phyloP scores from a whole-genome alignment of 2,113 vertebrate genomes.

The Asarcornis scutulata region DNA sequence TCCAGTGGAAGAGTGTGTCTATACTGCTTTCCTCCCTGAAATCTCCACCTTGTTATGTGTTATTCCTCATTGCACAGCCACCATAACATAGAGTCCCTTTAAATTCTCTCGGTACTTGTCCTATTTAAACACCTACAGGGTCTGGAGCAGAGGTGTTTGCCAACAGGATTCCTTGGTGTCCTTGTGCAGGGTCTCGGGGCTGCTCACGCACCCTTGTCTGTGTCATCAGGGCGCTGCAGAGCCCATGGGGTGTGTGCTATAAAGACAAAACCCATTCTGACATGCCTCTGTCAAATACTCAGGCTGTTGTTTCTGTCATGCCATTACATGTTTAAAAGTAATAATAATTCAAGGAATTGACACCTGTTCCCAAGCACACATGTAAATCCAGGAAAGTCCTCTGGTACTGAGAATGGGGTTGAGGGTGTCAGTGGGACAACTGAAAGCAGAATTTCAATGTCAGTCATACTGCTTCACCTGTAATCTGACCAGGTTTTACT shows the following conservation, averaged over 20 bases:
- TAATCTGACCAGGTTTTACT: background rate
- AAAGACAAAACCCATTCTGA: background rate
- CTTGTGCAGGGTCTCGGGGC: background rate
- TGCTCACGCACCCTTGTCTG: rapidly evolving
- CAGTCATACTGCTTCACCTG: background rate
- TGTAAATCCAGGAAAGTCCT: background rate
- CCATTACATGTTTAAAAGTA: background rate
- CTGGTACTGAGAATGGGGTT: background rate
- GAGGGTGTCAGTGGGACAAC: background rate
- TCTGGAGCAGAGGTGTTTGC: background rate
- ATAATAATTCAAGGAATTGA: background rate
- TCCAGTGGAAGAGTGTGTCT: background rate
- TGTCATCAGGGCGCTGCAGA: background rate
- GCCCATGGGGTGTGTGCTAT: rapidly evolving
- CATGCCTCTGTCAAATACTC: rapidly evolving
- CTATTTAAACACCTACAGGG: background rate
- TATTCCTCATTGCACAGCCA: background rate
- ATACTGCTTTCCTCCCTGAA: rapidly evolving
- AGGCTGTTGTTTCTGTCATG: background rate
- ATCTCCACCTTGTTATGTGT: background rate
- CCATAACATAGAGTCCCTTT: background rate
- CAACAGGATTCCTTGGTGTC: background rate
- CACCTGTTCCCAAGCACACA: background rate
- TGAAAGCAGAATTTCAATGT: background rate
- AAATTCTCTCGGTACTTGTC: background rate